Evolutionary conservation across 2,888 invertebrate genomes (phyloP).

Genomic region (Andrena dorsata): DNA sequence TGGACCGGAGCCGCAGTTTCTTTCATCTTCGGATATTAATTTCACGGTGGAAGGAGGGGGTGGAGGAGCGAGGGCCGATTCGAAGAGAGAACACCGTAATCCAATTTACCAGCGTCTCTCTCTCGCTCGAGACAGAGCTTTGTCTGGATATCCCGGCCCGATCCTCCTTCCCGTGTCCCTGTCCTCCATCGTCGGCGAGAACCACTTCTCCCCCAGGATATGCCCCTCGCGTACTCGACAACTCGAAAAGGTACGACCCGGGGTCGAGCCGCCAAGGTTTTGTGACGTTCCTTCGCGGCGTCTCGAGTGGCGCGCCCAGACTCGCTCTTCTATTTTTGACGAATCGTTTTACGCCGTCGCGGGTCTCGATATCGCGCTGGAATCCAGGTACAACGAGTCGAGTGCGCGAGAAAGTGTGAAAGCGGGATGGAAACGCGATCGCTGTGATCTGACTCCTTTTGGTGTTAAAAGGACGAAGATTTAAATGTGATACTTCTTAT

Average conservation of each 20-base stretch:
- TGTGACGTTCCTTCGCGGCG: slow-evolving; percentile 58
- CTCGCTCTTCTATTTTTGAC: slow-evolving; percentile 43
- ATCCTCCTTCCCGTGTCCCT: slow-evolving; percentile 47
- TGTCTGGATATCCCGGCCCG: slow-evolving; percentile 62
- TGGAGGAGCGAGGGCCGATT: slow-evolving; percentile 36
- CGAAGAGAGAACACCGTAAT: slow-evolving; percentile 71
- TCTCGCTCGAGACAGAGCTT: slow-evolving; percentile 60
- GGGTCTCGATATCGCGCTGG: background rate
- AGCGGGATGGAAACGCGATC: background rate
- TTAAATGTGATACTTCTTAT: background rate
- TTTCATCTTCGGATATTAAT: slow-evolving; percentile 81
- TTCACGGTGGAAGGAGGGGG: slow-evolving; percentile 70
- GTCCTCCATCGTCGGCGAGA: slow-evolving; percentile 46
- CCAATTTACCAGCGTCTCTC: slow-evolving; percentile 75
- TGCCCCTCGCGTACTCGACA: slow-evolving; percentile 52
- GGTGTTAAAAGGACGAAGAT: background rate
- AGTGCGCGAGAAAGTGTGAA: background rate
- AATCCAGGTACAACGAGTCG: background rate
- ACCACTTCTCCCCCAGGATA: slow-evolving; percentile 67
- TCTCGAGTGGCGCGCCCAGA: slow-evolving; percentile 50
- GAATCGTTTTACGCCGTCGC: slow-evolving; percentile 35
- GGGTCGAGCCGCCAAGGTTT: slow-evolving; percentile 36
- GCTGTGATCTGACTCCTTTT: background rate
- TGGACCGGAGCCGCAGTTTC: slow-evolving; percentile 68
- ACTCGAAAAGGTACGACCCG: slow-evolving; percentile 63